These are phyloP conservation scores for Caradrina clavipalpis DNA, from an alignment of 2,888 invertebrate genomes.

Conservation along the genomic window DNA sequence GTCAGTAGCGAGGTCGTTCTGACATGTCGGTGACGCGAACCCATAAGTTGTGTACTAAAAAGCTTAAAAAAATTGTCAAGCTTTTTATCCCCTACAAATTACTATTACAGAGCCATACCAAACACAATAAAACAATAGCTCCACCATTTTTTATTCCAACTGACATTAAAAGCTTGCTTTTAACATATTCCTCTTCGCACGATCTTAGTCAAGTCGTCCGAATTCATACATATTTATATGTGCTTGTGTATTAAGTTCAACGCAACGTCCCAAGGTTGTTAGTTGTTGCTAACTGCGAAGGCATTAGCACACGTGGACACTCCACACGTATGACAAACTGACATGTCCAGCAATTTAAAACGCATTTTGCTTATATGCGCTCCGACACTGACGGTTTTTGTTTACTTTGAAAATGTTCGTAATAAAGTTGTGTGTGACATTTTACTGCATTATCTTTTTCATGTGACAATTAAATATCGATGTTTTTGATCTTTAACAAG, in stretches of 20 bases:
- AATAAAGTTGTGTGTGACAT: no score
- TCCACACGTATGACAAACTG: constrained; percentile 17
- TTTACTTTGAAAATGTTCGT: constrained; percentile 10
- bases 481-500: no score
- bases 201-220: constrained; percentile 59
- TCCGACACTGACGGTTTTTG: constrained; percentile 37
- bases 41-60: no score
- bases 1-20: no score
- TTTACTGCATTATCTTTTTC: no score
- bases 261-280: constrained; percentile 69
- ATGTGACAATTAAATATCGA: no score
- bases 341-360: constrained; percentile 59
- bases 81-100: constrained; percentile 2
- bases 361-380: constrained; percentile 52
- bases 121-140: constrained; percentile 36
- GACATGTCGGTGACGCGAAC: no score
- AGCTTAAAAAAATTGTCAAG: neutral
- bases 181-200: constrained; percentile 56
- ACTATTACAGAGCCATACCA: constrained; percentile 11
- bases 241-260: constrained; percentile 69
- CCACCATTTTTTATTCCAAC: constrained; percentile 49
- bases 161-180: constrained; percentile 56
- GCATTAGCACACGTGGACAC: constrained; percentile 52
- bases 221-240: constrained; percentile 73
- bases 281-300: constrained; percentile 58